phyloP scores from a whole-genome alignment of 2,797 vertebrate species.

The Phylloscopus collybita region DNA sequence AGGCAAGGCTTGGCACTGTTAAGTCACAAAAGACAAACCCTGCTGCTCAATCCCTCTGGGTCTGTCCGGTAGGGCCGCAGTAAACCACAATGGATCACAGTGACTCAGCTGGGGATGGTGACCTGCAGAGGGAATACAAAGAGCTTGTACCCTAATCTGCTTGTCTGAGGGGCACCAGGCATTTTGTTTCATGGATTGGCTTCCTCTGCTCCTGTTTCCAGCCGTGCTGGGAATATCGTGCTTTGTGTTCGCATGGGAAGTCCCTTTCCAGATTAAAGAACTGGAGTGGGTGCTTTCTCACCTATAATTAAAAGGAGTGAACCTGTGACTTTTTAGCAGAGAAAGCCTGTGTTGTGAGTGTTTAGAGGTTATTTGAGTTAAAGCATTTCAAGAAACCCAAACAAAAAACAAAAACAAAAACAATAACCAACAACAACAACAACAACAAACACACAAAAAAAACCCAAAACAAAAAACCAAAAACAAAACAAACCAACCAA shows the following conservation, averaged over 20 bases:
- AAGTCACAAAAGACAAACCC: not conserved
- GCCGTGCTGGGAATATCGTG: fast-evolving
- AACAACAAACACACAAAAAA: too few species aligned
- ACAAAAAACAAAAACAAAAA: not conserved
- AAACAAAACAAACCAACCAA: too few species aligned
- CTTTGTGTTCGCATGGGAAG: not conserved
- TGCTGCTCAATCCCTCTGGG: not conserved
- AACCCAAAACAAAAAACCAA: too few species aligned
- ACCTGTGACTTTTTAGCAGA: not conserved
- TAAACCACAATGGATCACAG: not conserved
- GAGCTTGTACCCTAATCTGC: not conserved
- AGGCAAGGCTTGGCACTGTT: not conserved
- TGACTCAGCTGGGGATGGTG: not conserved
- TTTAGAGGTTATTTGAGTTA: not conserved
- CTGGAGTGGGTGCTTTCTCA: slow-evolving; percentile 5
- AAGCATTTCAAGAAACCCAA: not conserved
- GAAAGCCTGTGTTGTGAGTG: not conserved
- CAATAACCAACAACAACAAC: too few species aligned
- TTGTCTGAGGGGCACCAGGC: not conserved
- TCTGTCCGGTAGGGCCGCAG: not conserved
- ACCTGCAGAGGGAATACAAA: not conserved
- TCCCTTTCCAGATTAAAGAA: not conserved
- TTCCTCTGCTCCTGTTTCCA: not conserved
- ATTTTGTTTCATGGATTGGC: not conserved
- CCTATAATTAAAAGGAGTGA: not conserved